Conservation (phyloP, 2,888 invertebrate genomes). For the Pseudanteris insignis region DNA sequence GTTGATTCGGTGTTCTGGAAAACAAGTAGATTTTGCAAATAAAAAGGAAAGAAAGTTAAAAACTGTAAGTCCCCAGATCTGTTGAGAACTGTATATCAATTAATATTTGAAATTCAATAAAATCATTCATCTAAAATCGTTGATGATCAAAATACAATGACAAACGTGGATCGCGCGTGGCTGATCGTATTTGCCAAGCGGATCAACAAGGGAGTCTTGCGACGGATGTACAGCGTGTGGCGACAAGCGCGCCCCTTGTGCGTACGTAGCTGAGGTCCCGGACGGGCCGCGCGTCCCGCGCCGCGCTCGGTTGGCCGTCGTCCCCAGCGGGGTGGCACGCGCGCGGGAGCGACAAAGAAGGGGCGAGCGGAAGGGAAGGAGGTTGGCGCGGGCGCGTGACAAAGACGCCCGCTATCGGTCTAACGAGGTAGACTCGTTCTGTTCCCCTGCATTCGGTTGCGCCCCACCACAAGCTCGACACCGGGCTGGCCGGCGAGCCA, state of each 20-base stretch:
- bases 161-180: no score
- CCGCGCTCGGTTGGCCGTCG: neutral
- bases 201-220: no score
- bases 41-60: no score
- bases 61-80: no score
- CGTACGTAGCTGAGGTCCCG: slow-evolving; percentile 33
- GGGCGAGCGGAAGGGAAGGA: slow-evolving; percentile 17
- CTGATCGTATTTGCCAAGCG: no score
- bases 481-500: slow-evolving; percentile 62
- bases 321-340: slow-evolving; percentile 22
- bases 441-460: slow-evolving; percentile 51
- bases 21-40: no score
- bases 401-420: slow-evolving; percentile 31
- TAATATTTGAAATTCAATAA: no score
- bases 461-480: slow-evolving; percentile 41
- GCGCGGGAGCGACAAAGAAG: slow-evolving; percentile 40
- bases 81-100: no score
- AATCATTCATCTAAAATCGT: no score
- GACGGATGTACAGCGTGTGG: neutral
- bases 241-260: neutral
- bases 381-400: neutral
- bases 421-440: slow-evolving; percentile 61
- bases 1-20: no score
- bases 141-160: no score
- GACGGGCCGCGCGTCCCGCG: slow-evolving; percentile 26